Conservation (phyloP, 2,113 vertebrate genomes). For the Mionectes macconnelli region DNA sequence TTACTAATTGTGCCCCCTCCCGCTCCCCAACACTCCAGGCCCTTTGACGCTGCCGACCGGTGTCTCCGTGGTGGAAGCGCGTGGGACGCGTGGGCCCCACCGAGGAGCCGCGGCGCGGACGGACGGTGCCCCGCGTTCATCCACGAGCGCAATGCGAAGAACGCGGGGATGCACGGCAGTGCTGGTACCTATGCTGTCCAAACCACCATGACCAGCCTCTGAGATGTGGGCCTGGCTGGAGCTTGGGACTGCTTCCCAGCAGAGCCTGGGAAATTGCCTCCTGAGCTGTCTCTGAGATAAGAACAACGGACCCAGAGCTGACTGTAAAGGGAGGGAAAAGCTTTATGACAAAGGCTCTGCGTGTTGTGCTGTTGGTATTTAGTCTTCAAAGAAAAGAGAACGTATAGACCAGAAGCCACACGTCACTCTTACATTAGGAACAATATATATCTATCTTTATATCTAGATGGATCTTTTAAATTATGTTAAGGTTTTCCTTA, state of each 20-base stretch:
- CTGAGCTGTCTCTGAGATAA: not conserved
- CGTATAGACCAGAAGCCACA: not conserved
- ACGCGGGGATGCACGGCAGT: conserved; percentile 40
- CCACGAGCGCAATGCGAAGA: conserved; percentile 73
- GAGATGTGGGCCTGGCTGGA: conserved; percentile 17
- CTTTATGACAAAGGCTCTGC: not conserved
- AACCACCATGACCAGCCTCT: conserved; percentile 68
- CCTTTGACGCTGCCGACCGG: conserved; percentile 66
- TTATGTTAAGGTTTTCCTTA: conserved; percentile 7
- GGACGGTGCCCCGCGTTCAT: conserved; percentile 65
- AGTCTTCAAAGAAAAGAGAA: not conserved
- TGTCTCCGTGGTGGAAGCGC: conserved; percentile 66
- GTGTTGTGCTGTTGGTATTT: not conserved
- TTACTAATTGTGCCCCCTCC: conserved; percentile 76
- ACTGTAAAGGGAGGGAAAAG: not conserved
- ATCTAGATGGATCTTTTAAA: not conserved
- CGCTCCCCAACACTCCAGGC: conserved; percentile 77
- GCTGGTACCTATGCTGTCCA: conserved; percentile 31
- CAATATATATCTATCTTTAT: not conserved
- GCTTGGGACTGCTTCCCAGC: not conserved
- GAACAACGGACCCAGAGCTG: not conserved
- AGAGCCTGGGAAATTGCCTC: not conserved
- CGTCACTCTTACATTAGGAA: not conserved
- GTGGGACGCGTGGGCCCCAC: conserved; percentile 67
- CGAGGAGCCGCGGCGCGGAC: conserved; percentile 58